A percentile compares a stretch with the other conserved stretches of the same genome.
These are phyloP conservation scores for Pluvianellus socialis DNA, from an alignment of 2,113 vertebrate genomes.

Conservation along the genomic window DNA sequence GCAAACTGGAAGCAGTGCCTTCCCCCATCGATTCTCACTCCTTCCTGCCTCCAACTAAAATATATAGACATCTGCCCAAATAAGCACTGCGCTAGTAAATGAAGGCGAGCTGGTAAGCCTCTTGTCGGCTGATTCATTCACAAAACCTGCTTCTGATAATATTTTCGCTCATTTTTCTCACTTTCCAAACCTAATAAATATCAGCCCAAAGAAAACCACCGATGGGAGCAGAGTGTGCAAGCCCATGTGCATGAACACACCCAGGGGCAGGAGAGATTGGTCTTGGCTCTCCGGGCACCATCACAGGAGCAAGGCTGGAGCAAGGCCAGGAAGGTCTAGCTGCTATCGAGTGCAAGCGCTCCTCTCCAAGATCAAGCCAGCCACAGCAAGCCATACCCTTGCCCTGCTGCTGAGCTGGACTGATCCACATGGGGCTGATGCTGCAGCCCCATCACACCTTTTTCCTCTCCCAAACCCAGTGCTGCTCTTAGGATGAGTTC, in stretches of 20 bases:
- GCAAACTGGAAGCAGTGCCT: conserved; percentile 6
- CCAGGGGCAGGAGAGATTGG: background rate
- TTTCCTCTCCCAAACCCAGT: background rate
- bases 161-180: conserved; percentile 55
- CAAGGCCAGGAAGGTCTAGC: background rate
- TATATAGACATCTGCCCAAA: conserved; percentile 59
- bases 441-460: background rate
- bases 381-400: background rate
- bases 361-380: background rate
- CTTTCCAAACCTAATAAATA: conserved; percentile 60
- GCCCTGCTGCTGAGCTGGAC: background rate
- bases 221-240: conserved; percentile 19
- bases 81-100: conserved; percentile 60
- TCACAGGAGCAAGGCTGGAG: background rate
- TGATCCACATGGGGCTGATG: background rate
- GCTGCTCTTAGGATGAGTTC: background rate
- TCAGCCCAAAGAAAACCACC: conserved; percentile 47
- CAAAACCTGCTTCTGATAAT: conserved; percentile 71
- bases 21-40: background rate
- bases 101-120: conserved; percentile 58
- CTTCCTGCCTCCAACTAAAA: conserved; percentile 58
- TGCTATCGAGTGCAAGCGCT: background rate
- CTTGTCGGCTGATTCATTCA: conserved; percentile 67
- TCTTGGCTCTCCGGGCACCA: conserved; percentile 30
- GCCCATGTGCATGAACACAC: conserved; percentile 35